Evolutionary conservation across 2,113 vertebrate genomes (phyloP).

Genomic region (Elanoides forficatus): DNA sequence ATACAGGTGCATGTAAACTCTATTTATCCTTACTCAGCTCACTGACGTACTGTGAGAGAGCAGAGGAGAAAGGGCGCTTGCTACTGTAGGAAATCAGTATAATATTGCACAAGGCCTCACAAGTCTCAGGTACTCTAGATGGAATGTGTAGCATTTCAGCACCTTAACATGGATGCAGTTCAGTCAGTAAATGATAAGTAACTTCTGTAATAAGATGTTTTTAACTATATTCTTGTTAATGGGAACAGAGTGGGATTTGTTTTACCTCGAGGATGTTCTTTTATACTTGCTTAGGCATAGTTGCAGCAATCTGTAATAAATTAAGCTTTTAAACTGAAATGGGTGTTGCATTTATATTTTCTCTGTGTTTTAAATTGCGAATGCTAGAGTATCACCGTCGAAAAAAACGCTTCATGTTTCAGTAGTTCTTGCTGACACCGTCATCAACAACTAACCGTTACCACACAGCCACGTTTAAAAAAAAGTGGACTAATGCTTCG

Average conservation of each 20-base stretch:
- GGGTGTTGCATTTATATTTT: neutral
- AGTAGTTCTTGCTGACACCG: neutral
- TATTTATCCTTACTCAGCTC: neutral
- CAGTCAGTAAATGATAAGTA: slow-evolving; percentile 6
- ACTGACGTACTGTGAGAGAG: neutral
- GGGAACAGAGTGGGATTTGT: neutral
- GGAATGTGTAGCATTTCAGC: neutral
- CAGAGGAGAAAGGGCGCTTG: neutral
- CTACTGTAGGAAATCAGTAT: neutral
- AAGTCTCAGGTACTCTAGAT: neutral
- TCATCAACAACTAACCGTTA: neutral
- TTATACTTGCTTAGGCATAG: neutral
- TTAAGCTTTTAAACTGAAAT: neutral
- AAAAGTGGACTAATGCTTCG: neutral
- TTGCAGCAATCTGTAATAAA: neutral
- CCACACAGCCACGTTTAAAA: no score
- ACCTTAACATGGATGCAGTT: neutral
- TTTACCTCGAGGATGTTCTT: neutral
- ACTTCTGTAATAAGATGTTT: slow-evolving; percentile 40
- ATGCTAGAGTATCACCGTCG: neutral
- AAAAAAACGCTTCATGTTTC: neutral
- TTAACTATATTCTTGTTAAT: slow-evolving; percentile 22
- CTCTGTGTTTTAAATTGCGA: neutral
- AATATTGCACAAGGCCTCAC: neutral
- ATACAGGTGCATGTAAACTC: neutral